Evolutionary conservation across 2,888 invertebrate species (phyloP), one percentile per base, ranked within the genome.

Genomic region (Pandemis heparana): DNA sequence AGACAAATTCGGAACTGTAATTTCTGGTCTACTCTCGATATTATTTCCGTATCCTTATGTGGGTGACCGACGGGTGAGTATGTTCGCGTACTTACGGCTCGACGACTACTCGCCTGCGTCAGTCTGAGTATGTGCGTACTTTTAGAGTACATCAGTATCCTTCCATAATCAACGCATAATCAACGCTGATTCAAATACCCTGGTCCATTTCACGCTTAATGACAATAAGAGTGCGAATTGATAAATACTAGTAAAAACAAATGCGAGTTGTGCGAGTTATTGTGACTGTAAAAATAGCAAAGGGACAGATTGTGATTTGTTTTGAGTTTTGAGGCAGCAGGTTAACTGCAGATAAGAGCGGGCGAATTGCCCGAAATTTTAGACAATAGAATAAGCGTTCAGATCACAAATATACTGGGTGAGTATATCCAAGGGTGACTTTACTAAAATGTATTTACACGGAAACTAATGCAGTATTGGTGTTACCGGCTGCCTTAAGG

Each of bases 221-320:
- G 67, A 67, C 67, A 67, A 72, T 62, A 71, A 71, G 38, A 66
- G 51, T 53, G 53, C 39, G 61, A 61, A 62, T 62, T 41, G 61
- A 62, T 62, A 62, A 41, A 14, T 62, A 16, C 23, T 23, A 10
- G 8, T 41, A 62, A n/a, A 41, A 38, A 9, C 41, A 61, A 32
- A 61, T 41, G 60, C 48, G 23, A 39, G 39, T 61, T 39, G 18
- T 51, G 14, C n/a, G 51, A 51, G 16, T 16, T 61, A n/a, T 2
- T 64, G 32, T 60, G 38, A 46, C 38, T 18, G 16, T 60, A 18
- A 39, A 48, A 61, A 10, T 38, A 18, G n/a, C 12, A 38, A 39
- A 48, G 43, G 43, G 12, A 10, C 18, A 23, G 5, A 56, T 12
- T 18, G 51, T 18, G 16, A 7, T 12, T 56, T 56, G 23, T 18